phyloP scores from a whole-genome alignment of 2,113 vertebrate genomes.

The Stegostoma tigrinum region DNA sequence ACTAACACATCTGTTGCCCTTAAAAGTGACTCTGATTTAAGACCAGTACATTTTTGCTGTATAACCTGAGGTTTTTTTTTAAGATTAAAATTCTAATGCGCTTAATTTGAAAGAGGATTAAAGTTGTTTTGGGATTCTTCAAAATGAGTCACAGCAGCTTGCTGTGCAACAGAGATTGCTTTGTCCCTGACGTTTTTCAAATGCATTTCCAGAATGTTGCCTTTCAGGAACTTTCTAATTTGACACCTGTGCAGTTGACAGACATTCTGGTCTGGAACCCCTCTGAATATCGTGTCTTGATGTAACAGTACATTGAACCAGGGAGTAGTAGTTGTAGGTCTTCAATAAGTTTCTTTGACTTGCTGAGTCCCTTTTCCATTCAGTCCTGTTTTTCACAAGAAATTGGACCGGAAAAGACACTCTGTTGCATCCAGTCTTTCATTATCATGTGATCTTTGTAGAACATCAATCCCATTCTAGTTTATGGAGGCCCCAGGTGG shows the following conservation, averaged over 20 bases:
- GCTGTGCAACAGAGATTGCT: background rate
- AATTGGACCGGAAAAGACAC: background rate
- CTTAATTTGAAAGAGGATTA: background rate
- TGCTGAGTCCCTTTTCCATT: background rate
- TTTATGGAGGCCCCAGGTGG: background rate
- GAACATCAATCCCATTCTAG: background rate
- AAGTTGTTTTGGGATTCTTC: background rate
- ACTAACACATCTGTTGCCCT: background rate
- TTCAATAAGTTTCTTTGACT: background rate
- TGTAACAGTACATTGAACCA: background rate
- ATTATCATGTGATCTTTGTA: background rate
- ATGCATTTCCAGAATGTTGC: background rate
- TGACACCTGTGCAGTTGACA: background rate
- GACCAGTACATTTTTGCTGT: background rate
- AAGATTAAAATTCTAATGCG: background rate
- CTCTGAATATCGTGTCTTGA: background rate
- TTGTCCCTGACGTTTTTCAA: background rate
- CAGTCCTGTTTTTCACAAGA: background rate
- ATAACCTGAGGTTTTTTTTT: background rate
- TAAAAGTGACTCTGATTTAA: background rate
- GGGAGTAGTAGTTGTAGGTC: background rate
- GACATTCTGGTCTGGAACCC: too few relatives aligned
- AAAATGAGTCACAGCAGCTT: background rate
- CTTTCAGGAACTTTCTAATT: background rate
- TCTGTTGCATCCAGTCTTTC: background rate